These are phyloP conservation scores for Nebria salina DNA, from an alignment of 2,888 invertebrate genomes.

Conservation along the genomic window DNA sequence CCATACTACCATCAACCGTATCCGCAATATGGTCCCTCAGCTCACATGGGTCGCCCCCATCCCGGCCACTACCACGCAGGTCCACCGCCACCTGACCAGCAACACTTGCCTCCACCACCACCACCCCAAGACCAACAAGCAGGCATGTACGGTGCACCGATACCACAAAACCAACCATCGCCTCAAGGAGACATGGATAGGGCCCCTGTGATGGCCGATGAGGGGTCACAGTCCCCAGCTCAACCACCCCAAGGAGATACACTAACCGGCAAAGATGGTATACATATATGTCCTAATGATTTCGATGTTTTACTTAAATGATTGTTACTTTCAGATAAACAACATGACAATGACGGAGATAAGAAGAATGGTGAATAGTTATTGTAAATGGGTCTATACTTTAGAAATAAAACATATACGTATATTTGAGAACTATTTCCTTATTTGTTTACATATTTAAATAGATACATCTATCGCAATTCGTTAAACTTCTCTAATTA, in stretches of 20 bases:
- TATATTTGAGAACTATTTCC: no score
- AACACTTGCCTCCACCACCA: constrained; percentile 46
- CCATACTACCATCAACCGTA: constrained; percentile 66
- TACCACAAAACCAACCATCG: constrained; percentile 38
- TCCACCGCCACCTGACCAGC: constrained; percentile 55
- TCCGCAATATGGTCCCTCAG: constrained; percentile 65
- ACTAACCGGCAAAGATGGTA: constrained; percentile 36
- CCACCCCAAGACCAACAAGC: constrained; percentile 29
- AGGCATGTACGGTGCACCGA: not conserved
- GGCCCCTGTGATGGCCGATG: constrained; percentile 47
- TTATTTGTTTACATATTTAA: not conserved
- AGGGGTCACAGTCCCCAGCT: constrained; percentile 8
- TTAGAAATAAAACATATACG: not conserved
- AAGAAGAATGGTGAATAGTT: constrained; percentile 49
- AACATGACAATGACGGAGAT: constrained; percentile 39
- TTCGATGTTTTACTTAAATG: not conserved
- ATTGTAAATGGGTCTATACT: constrained; percentile 7
- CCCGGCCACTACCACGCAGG: constrained; percentile 53
- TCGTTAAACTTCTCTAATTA: no score
- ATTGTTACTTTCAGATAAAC: constrained; percentile 30
- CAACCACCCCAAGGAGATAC: constrained; percentile 29
- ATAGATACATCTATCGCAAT: not conserved
- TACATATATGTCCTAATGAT: not conserved
- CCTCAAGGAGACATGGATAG: constrained; percentile 51
- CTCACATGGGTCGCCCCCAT: constrained; percentile 62